Evolutionary conservation across 2,888 invertebrate species (phyloP).

Genomic region (Synergus laeviventris): DNA sequence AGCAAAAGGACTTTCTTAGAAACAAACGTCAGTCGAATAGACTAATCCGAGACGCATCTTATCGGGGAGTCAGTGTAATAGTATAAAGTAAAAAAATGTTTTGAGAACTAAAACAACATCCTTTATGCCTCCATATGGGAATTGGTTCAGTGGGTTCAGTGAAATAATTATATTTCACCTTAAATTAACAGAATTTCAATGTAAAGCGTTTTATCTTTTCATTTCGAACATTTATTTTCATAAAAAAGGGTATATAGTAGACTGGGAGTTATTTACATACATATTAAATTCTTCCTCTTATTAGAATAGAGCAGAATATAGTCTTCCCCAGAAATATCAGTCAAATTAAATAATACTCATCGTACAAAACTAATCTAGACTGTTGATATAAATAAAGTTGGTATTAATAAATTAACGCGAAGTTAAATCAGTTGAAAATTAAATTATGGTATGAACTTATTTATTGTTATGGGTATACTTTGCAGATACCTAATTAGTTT

Average conservation of each 20-base stretch:
- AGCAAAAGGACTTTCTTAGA: too few species aligned
- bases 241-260: neutral
- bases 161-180: too few species aligned
- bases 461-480: neutral
- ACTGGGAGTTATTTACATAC: constrained; percentile 18
- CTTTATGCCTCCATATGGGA: too few species aligned
- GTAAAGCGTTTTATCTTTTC: neutral
- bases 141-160: too few species aligned
- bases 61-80: too few species aligned
- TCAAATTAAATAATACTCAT: constrained; percentile 5
- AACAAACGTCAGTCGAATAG: too few species aligned
- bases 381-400: neutral
- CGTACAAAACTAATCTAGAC: neutral
- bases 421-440: neutral
- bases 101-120: too few species aligned
- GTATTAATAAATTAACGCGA: neutral
- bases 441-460: neutral
- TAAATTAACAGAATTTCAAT: neutral
- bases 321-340: neutral
- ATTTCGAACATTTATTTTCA: neutral
- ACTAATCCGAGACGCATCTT: too few species aligned
- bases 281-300: neutral
- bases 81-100: too few species aligned
- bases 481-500: neutral
- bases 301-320: neutral